These are phyloP conservation scores for Onychostoma macrolepis DNA, from an alignment of 2,113 vertebrate genomes.

Conservation along the genomic window DNA sequence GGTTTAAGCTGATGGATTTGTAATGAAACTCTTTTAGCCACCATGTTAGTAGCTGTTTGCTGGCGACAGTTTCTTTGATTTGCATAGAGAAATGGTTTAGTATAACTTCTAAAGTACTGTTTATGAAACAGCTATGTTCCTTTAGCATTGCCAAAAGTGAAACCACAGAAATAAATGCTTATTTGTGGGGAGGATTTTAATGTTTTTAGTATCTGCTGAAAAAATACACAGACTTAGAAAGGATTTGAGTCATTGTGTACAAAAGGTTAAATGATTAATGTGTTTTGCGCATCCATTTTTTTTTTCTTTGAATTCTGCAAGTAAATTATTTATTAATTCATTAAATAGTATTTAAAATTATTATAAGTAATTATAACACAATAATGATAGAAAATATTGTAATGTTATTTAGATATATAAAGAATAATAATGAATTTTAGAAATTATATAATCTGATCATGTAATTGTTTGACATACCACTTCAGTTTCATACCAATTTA, in stretches of 20 bases:
- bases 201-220: neutral
- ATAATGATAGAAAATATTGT: neutral
- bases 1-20: neutral
- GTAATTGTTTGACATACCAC: neutral
- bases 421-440: neutral
- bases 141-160: slow-evolving; percentile 3
- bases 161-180: neutral
- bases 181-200: neutral
- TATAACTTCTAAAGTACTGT: neutral
- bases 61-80: neutral
- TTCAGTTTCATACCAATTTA: neutral
- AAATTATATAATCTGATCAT: neutral
- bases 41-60: neutral
- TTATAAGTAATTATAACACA: neutral
- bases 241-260: neutral
- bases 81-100: neutral
- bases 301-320: neutral
- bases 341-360: neutral
- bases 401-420: neutral
- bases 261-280: slow-evolving; percentile 11
- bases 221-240: neutral
- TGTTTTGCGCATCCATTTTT: neutral
- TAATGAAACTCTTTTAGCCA: neutral
- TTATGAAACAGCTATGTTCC: neutral
- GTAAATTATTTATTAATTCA: neutral